Evolutionary conservation across 2,888 invertebrate species (phyloP), one percentile per base, ranked within the genome.

Genomic region (Drosophila imparisetae): DNA sequence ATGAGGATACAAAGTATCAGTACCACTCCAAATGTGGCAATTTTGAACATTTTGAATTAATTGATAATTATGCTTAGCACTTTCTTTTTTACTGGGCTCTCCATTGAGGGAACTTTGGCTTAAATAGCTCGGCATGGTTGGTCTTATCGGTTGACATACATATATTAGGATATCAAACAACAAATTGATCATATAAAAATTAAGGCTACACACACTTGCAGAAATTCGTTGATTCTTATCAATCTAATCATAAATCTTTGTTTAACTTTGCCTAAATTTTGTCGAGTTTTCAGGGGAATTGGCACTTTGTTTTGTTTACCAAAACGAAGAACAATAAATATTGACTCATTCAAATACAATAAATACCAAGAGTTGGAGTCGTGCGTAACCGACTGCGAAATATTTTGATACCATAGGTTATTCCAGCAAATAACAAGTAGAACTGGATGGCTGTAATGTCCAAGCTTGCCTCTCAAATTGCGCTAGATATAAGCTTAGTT

Each of bases 141-240:
- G 42, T 11, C 83, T 88, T 83, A 83, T 83, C 89, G 64, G 61
- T 55, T 30, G 27, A 15, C 45, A 58, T 11, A 15, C 45, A 58
- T 11, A 48, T 42, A 21, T 60, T 34, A 38, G 50, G 64, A 49
- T 66, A 50, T 78, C 50, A 52, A 27, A 50, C 36, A 21, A 8
- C 38, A 49, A 48, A 49, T 49, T 27, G 29, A 24, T 55, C 57
- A 61, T 66, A 72, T 69, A 75, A 50, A 24, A 49, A 42, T 48
- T 27, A 55, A 8, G 8, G 15, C 24, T 24, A 4, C 21, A 13
- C 7, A 45, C 2, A 2, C 1, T 24, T 15, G 7, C 4, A 7
- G 45, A 45, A 45, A 24, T 24, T 24, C 24, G 40, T 54, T 7
- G 49, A 45, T 45, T 38, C 76, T 70, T 72, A 76, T 80, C 75